Evolutionary conservation across 1,140 invertebrate genomes (phyloP).

Genomic region (Pseudomyrmex gracilis): DNA sequence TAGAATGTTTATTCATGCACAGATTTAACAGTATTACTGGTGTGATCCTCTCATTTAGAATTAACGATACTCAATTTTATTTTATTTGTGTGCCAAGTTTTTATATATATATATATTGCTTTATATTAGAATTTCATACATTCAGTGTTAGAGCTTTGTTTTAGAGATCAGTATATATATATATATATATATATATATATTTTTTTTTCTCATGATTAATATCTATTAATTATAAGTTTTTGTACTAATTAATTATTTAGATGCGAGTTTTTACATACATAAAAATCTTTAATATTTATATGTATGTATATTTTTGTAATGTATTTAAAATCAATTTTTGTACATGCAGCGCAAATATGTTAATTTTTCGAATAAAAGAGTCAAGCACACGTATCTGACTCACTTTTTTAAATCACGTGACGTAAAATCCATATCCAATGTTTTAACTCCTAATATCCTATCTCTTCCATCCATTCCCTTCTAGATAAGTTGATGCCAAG

Average conservation of each 20-base stretch:
- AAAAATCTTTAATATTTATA: conserved; percentile 22
- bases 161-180: background rate
- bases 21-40: conserved; percentile 27
- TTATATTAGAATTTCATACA: conserved; percentile 24
- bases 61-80: conserved; percentile 37
- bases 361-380: conserved; percentile 60
- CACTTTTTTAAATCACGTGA: background rate
- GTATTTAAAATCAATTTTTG: conserved; percentile 42
- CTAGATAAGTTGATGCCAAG: conserved; percentile 73
- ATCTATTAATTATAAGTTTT: conserved; percentile 40
- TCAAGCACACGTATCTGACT: conserved; percentile 1
- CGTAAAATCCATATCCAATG: conserved; percentile 9
- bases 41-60: conserved; percentile 4
- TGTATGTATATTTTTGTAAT: background rate
- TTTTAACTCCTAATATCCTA: conserved; percentile 20
- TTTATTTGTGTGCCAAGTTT: conserved; percentile 28
- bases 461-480: conserved; percentile 58
- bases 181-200: background rate
- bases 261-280: background rate
- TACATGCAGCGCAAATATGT: conserved; percentile 1
- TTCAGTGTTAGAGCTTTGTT: background rate
- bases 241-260: conserved; percentile 44
- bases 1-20: conserved; percentile 5
- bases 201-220: background rate
- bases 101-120: background rate